These are phyloP conservation scores for Vanacampus margaritifer DNA, from an alignment of 2,113 vertebrate species.

Conservation along the genomic window DNA sequence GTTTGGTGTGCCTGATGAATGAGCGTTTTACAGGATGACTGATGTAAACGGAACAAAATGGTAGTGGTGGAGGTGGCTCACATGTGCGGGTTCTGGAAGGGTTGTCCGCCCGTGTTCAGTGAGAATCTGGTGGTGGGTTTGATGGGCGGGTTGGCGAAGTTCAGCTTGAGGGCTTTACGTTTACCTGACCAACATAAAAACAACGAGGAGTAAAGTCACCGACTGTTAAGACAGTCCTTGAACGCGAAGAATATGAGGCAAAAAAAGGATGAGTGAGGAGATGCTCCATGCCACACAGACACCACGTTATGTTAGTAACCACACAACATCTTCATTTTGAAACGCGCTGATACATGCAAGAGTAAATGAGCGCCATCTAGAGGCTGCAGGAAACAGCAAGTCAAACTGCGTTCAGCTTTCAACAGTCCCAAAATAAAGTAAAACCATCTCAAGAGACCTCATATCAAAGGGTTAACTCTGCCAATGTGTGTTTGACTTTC, in stretches of 20 bases:
- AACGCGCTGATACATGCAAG: background rate
- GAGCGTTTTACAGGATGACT: background rate
- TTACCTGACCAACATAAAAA: constrained; percentile 79
- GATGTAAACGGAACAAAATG: background rate
- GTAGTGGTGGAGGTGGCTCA: constrained; percentile 59
- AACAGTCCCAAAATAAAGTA: background rate
- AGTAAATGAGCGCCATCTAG: background rate
- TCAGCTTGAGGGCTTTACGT: constrained; percentile 99
- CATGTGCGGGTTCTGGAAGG: constrained; percentile 97
- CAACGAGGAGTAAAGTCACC: background rate
- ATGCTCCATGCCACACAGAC: background rate
- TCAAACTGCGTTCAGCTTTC: background rate
- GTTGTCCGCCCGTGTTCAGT: constrained; percentile 88
- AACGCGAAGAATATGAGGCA: background rate
- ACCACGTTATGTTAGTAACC: background rate
- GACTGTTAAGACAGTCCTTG: background rate
- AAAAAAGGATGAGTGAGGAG: background rate
- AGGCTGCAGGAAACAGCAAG: background rate
- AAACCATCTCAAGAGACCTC: background rate
- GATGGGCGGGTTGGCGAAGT: constrained; percentile 97
- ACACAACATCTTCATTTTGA: background rate
- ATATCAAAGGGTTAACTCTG: background rate
- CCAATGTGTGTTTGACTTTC: background rate
- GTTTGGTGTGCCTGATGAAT: too few species aligned
- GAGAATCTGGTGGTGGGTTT: constrained; percentile 93